Evolutionary conservation across 2,888 invertebrate species (phyloP), one percentile per base, ranked within the genome.

Genomic region (Abscondita cerata): DNA sequence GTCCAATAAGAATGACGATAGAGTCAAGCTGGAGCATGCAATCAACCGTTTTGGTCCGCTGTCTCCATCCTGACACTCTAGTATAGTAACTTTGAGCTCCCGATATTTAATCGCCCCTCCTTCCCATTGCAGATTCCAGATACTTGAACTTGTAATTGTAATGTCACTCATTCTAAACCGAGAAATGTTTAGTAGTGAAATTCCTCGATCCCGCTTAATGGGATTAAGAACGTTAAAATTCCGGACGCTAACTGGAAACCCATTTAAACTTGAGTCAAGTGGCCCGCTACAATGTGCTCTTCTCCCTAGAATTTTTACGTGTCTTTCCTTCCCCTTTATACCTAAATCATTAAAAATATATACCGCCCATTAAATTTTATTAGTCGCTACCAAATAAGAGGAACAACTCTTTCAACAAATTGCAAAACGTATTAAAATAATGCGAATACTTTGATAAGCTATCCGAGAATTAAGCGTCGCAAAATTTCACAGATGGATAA

Each of bases 191-290:
- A 66, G 58, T 52, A 44, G 60, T 15, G 54, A 56, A 62, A 59
- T 59, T 59, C 64, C 67, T 50, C 65, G 68, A 66, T 70, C 64
- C 66, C 68, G 66, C 65, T 70, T 71, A 71, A 73, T 73, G 68
- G 69, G 70, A 72, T 73, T 70, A 72, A 70, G 68, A 68, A 70
- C 66, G 70, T 72, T 71, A 70, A 73, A 71, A 72, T 71, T 71
- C 72, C 65, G 63, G 68, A 68, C 62, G 68, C 66, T 67, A 67
- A 68, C 67, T 66, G 67, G 62, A 62, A 59, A 64, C 69, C 62
- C 66, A 65, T 68, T 67, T 68, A 62, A 63, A 64, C 56, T 52
- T 25, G 50, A 50, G 50, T 20, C 51, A 19, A 56, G 56, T 38
- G 38, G 19, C 40, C 40, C 47, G 47, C 62, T 65, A 64, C 68